Conservation (phyloP, 1,140 invertebrate genomes). For the Heliconius congener region DNA sequence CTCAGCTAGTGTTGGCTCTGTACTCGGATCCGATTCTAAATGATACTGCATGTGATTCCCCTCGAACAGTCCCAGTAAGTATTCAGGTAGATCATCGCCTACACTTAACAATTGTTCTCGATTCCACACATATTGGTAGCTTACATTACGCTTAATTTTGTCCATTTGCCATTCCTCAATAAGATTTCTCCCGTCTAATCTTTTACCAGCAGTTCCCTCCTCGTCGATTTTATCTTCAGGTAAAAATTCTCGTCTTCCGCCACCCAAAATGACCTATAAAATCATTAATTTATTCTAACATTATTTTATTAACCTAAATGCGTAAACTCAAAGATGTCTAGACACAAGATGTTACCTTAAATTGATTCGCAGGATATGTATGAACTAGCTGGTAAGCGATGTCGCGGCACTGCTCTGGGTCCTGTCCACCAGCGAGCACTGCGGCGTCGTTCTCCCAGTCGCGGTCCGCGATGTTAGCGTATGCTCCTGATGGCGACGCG, state of each 20-base stretch:
- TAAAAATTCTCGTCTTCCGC: constrained; percentile 86
- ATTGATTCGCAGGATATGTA: constrained; percentile 83
- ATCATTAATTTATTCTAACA: not conserved
- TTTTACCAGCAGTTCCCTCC: constrained; percentile 84
- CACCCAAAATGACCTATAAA: constrained; percentile 86
- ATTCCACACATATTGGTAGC: constrained; percentile 85
- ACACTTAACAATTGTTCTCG: constrained; percentile 84
- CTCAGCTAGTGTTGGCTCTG: constrained; percentile 88
- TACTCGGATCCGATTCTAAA: constrained; percentile 72
- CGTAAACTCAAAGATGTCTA: not conserved
- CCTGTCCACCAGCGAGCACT: constrained; percentile 64
- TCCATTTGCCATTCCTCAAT: constrained; percentile 75
- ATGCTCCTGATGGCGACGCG: constrained; percentile 88
- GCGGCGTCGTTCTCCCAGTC: constrained; percentile 89
- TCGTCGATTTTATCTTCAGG: constrained; percentile 84
- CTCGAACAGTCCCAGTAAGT: constrained; percentile 86
- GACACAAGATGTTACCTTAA: constrained; percentile 66
- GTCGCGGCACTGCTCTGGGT: constrained; percentile 83
- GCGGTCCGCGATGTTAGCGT: constrained; percentile 87
- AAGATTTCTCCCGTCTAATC: constrained; percentile 82
- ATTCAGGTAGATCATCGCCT: constrained; percentile 84
- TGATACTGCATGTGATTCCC: constrained; percentile 76
- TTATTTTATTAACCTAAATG: too few relatives aligned
- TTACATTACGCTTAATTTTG: constrained; percentile 82
- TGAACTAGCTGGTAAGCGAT: constrained; percentile 89